Evolutionary conservation across 2,888 invertebrate species (phyloP).

Genomic region (Margaritifera margaritifera): DNA sequence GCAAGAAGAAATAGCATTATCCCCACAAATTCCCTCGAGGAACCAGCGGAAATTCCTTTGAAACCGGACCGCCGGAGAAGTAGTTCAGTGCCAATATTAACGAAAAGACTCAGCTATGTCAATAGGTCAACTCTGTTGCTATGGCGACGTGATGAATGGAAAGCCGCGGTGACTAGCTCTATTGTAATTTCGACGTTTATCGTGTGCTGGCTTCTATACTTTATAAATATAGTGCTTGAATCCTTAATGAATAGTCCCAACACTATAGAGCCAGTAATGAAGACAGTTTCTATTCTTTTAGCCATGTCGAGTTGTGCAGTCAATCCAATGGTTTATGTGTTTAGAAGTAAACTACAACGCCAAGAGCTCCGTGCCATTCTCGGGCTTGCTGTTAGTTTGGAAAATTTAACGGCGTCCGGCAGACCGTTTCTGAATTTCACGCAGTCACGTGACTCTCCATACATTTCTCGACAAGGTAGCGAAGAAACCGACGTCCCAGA

Average conservation of each 20-base stretch:
- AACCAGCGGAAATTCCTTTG: slow-evolving; percentile 41
- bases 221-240: slow-evolving; percentile 57
- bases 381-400: slow-evolving; percentile 12
- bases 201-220: slow-evolving; percentile 77
- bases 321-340: slow-evolving; percentile 85
- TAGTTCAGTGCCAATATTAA: slow-evolving; percentile 56
- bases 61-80: slow-evolving; percentile 46
- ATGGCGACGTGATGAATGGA: slow-evolving; percentile 88
- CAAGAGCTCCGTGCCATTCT: slow-evolving; percentile 52
- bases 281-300: slow-evolving; percentile 74
- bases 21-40: slow-evolving; percentile 41
- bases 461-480: slow-evolving; percentile 39
- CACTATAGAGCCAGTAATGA: slow-evolving; percentile 57
- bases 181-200: slow-evolving; percentile 83
- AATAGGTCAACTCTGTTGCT: slow-evolving; percentile 79
- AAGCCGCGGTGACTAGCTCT: slow-evolving; percentile 89
- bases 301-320: slow-evolving; percentile 79
- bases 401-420: slow-evolving; percentile 3
- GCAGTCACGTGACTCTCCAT: slow-evolving; percentile 19
- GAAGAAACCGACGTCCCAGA: slow-evolving; percentile 34
- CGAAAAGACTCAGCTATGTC: slow-evolving; percentile 84
- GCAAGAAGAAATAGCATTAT: slow-evolving; percentile 76
- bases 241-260: slow-evolving; percentile 64
- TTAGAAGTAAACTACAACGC: slow-evolving; percentile 75
- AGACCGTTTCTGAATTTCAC: slow-evolving; percentile 11